Evolutionary conservation across 2,797 vertebrate genomes (phyloP).

Genomic region (Erithacus rubecula): DNA sequence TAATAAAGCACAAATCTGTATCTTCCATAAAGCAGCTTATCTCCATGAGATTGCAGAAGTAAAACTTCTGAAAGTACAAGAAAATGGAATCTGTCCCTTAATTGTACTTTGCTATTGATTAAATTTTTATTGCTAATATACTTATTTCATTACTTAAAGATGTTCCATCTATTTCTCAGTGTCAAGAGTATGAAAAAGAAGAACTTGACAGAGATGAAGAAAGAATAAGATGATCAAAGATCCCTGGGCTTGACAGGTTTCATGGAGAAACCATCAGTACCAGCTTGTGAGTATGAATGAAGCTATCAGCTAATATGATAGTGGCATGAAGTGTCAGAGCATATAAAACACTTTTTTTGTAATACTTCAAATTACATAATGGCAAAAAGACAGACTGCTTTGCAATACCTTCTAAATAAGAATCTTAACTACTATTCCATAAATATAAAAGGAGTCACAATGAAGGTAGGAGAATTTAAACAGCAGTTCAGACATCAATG

Average conservation of each 20-base stretch:
- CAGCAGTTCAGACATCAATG: neutral
- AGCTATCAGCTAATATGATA: neutral
- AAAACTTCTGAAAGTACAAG: neutral
- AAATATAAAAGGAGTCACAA: neutral
- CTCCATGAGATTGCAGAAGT: neutral
- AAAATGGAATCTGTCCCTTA: neutral
- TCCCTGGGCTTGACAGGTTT: neutral
- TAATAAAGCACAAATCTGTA: neutral
- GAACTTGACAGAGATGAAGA: neutral
- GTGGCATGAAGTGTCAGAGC: neutral
- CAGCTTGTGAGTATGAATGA: neutral
- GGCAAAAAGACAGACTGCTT: neutral
- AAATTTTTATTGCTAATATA: neutral
- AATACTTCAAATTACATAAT: neutral
- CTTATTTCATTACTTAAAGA: neutral
- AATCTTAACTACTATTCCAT: neutral
- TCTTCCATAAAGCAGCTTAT: neutral
- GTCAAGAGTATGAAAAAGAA: neutral
- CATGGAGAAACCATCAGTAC: neutral
- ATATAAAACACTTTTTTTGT: neutral
- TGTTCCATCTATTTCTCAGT: neutral
- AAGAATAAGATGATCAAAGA: neutral
- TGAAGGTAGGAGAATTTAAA: conserved; percentile 2
- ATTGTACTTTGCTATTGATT: neutral
- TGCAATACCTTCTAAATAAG: neutral